A percentile compares a stretch with the other conserved stretches of the same genome.
Evolutionary conservation across 2,113 vertebrate genomes (phyloP).

Genomic region (Etheostoma spectabile): DNA sequence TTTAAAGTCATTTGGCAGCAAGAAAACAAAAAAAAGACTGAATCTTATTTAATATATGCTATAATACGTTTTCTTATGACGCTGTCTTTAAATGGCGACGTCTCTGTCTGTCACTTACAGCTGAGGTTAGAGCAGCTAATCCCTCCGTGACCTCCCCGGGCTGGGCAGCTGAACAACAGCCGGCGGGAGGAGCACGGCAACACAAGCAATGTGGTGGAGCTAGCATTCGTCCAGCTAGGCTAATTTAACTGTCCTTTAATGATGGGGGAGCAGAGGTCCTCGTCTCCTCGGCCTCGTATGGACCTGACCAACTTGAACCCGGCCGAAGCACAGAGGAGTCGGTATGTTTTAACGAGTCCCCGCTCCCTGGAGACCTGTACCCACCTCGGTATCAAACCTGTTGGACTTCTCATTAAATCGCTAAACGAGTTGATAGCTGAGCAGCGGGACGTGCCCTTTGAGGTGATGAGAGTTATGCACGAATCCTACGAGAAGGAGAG

Average conservation of each 20-base stretch:
- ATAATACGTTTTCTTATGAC: too few species aligned
- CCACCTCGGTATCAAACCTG: slow-evolving; percentile 77
- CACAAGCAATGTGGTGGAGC: not conserved
- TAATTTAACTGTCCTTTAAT: not conserved
- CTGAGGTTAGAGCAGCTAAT: slow-evolving; percentile 50
- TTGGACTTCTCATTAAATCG: slow-evolving; percentile 77
- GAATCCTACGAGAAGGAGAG: slow-evolving; percentile 76
- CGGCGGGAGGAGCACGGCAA: not conserved
- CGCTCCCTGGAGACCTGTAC: slow-evolving; percentile 77
- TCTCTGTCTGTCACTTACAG: too few species aligned
- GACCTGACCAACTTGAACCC: slow-evolving; percentile 73
- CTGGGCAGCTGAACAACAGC: not conserved
- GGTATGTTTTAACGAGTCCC: slow-evolving; percentile 77
- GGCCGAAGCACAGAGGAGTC: slow-evolving; percentile 38
- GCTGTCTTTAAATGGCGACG: too few species aligned
- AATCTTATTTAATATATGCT: too few species aligned
- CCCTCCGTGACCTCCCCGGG: slow-evolving; percentile 56
- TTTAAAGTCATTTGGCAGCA: too few species aligned
- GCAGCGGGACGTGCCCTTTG: slow-evolving; percentile 47
- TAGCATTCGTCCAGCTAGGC: not conserved
- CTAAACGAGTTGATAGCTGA: slow-evolving; percentile 71
- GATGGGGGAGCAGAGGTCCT: slow-evolving; percentile 62
- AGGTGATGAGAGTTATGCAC: slow-evolving; percentile 66
- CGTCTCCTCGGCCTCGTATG: slow-evolving; percentile 51
- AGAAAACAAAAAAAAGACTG: too few species aligned